Evolutionary conservation across 2,113 vertebrate genomes (phyloP).

Genomic region (Amblyopsis rosae): DNA sequence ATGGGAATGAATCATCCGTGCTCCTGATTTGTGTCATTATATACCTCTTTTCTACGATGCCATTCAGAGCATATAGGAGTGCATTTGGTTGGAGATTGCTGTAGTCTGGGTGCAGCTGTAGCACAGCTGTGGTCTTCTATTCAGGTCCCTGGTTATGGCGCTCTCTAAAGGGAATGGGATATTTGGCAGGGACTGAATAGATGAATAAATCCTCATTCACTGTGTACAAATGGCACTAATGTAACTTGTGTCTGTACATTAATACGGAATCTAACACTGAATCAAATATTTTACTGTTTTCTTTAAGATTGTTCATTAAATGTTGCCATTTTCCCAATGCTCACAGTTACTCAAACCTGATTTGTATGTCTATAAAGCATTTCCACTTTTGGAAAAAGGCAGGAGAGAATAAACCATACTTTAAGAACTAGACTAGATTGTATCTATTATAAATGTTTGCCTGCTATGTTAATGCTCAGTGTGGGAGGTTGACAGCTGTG

Average conservation of each 20-base stretch:
- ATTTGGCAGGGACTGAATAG: background rate
- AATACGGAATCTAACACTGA: background rate
- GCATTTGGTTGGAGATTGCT: slow-evolving; percentile 1
- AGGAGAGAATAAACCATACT: background rate
- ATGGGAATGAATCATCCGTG: slow-evolving; percentile 35
- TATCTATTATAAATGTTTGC: slow-evolving; percentile 22
- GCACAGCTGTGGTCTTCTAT: slow-evolving; percentile 15
- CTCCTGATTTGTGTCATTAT: slow-evolving; percentile 26
- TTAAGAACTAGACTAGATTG: background rate
- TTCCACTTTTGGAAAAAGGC: background rate
- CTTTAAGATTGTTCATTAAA: background rate
- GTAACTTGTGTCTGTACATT: background rate
- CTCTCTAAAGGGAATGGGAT: background rate
- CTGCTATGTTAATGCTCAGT: slow-evolving; percentile 26
- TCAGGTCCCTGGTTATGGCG: background rate
- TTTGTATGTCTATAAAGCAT: background rate
- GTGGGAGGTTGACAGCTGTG: slow-evolving; percentile 47
- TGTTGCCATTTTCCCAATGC: background rate
- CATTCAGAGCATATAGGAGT: background rate
- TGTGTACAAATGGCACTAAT: background rate
- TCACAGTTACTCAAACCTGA: background rate
- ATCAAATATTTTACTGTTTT: background rate
- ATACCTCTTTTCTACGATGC: slow-evolving; percentile 14
- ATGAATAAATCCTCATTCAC: background rate
- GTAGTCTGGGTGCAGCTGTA: background rate